These are phyloP conservation scores for Chrysolina haemoptera DNA, from an alignment of 2,888 invertebrate species.

Conservation along the genomic window DNA sequence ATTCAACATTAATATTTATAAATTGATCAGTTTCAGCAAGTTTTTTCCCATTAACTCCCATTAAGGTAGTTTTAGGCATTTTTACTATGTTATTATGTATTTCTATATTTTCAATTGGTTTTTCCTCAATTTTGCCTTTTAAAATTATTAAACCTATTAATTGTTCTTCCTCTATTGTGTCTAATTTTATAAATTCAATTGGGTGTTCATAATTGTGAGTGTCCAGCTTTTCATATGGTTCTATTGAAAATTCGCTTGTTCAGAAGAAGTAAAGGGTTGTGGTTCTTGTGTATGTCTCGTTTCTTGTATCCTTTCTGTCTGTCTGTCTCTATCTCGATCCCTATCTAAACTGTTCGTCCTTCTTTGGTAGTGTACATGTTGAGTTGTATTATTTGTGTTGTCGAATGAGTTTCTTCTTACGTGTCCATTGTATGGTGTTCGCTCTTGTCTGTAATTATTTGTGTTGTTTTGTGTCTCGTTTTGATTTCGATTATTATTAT, in stretches of 20 bases:
- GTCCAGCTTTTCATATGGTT: neutral
- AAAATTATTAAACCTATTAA: neutral
- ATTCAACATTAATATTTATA: too few species aligned
- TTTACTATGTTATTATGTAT: too few species aligned
- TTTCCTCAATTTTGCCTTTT: too few species aligned
- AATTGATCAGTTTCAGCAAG: too few species aligned
- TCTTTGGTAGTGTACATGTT: neutral
- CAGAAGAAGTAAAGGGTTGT: neutral
- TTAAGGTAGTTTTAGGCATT: too few species aligned
- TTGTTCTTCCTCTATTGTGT: neutral
- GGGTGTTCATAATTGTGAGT: neutral
- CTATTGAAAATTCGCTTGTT: neutral
- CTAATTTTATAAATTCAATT: neutral
- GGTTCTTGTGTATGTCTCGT: neutral
- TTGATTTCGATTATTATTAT: too few species aligned
- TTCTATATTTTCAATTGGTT: too few species aligned
- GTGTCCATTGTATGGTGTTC: too few species aligned
- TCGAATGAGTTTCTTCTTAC: too few species aligned
- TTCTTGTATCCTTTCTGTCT: neutral
- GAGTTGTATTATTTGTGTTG: neutral
- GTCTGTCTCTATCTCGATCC: neutral
- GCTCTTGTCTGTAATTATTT: neutral
- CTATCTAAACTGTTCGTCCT: neutral
- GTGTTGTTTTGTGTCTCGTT: neutral
- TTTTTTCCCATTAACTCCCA: too few species aligned